A percentile compares a stretch with the other conserved stretches of the same genome.
Evolutionary conservation across 1,140 invertebrate species (phyloP).

Genomic region (Glossosoma conforme): DNA sequence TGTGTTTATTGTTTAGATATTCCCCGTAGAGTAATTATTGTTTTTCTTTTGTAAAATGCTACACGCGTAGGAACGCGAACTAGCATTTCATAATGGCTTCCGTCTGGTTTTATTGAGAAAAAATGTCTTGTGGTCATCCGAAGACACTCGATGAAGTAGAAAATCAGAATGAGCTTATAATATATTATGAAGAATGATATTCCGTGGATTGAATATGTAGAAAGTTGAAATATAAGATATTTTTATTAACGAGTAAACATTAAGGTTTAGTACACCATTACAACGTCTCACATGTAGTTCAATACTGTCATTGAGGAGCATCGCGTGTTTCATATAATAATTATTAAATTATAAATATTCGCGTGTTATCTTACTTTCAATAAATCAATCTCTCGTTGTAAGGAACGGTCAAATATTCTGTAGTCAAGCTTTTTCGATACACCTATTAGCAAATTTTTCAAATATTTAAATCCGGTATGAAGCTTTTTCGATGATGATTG

Average conservation of each 20-base stretch:
- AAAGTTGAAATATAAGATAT: slow-evolving; percentile 20
- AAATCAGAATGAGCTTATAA: slow-evolving; percentile 19
- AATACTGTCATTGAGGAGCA: no score
- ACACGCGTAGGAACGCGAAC: not conserved
- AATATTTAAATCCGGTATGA: no score
- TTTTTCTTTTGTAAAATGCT: slow-evolving; percentile 17
- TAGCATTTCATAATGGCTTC: not conserved
- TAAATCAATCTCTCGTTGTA: no score
- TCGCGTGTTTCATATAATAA: no score
- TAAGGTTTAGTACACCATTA: slow-evolving; percentile 15
- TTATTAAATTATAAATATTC: no score
- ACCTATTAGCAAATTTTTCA: no score
- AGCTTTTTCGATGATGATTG: no score
- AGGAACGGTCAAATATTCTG: no score
- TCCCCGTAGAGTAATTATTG: slow-evolving; percentile 14
- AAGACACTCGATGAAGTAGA: no score
- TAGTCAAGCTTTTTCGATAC: no score
- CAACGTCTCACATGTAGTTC: no score
- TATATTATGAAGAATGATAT: slow-evolving; percentile 2
- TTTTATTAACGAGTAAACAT: slow-evolving; percentile 17
- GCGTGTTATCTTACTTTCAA: no score
- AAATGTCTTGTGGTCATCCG: not conserved
- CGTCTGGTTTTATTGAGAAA: slow-evolving; percentile 6
- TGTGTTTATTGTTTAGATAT: slow-evolving; percentile 20
- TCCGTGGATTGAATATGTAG: slow-evolving; percentile 1